Evolutionary conservation across 2,113 vertebrate genomes (phyloP), one percentile per base, ranked within the genome.

Genomic region (Brachirus orientalis): DNA sequence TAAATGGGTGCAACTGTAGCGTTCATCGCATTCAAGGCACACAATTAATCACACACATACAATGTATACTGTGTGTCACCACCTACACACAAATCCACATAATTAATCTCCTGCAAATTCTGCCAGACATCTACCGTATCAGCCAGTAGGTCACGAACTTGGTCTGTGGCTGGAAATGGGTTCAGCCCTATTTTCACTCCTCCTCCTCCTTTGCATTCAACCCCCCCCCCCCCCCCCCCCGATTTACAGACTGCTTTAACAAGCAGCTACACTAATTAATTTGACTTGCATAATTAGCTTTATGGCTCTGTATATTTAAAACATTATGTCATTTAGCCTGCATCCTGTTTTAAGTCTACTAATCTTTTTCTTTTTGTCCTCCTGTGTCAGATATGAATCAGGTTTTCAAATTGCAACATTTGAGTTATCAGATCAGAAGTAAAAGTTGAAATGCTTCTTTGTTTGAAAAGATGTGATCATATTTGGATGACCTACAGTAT

Each of bases 281-380:
- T 67, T 63, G 69, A 72, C 52, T 74, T n/a, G n/a, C 63, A 47
- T 84, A 84, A 88, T 90, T 86, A 87, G 62, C 76, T 82, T 83
- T 43, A 83, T 63, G 38, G 50, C 53, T 79, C 38, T 61, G 20
- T 81, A 57, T 85, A 81, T 80, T 77, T 70, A 82, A 83, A 79
- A 60, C 56, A 58, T 58, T 59, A 28, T 28, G 0, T 77, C 53
- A 44, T 78, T 61, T 51, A 54, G 46, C 69, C 37, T 36, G 19
- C 7, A 14, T 5, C 2, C 16, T 41, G 57, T 60, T 50, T 53
- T 53, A 69, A 54, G 37, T 63, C 16, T 33, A 17, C 8, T 28
- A 28, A 4, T 28, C 3, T 28, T 28, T 1, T 28, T 28, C 3
- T 28, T 28, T 4, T 28, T 28, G 6, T 28, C 6, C 2, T 28